Conservation (phyloP, 2,888 invertebrate genomes). For the Tortrix viridana region DNA sequence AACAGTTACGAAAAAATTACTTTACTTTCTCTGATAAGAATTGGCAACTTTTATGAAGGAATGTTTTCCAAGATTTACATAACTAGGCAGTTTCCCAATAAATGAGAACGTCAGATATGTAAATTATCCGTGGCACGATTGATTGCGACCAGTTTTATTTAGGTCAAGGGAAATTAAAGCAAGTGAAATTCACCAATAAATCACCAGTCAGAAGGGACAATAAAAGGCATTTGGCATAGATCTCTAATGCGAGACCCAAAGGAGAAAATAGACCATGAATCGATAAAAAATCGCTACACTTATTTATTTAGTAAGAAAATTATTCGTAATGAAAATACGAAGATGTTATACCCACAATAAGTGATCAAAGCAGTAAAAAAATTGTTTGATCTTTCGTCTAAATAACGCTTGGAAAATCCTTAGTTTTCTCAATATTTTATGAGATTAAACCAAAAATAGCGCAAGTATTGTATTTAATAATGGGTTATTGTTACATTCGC, state of each 20-base stretch:
- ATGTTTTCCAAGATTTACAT: conserved; percentile 23
- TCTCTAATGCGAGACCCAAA: conserved; percentile 55
- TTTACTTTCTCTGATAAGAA: background rate
- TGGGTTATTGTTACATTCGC: conserved; percentile 41
- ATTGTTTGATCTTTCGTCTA: too few species aligned
- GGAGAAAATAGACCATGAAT: conserved; percentile 67
- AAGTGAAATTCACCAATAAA: conserved; percentile 45
- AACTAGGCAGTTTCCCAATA: conserved; percentile 23
- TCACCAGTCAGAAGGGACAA: conserved; percentile 47
- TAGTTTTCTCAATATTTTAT: too few species aligned
- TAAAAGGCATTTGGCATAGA: conserved; percentile 65
- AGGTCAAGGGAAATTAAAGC: conserved; percentile 37
- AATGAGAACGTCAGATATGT: conserved; percentile 30
- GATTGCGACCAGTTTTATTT: conserved; percentile 31
- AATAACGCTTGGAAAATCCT: too few species aligned
- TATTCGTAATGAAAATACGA: background rate
- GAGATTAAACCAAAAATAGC: background rate
- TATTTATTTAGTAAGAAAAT: conserved; percentile 37
- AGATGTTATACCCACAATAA: background rate
- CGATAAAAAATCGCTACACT: conserved; percentile 65
- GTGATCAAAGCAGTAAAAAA: background rate
- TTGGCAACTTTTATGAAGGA: conserved; percentile 3
- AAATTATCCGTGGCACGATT: conserved; percentile 34
- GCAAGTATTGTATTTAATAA: background rate
- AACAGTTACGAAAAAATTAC: too few species aligned